Evolutionary conservation across 2,888 invertebrate genomes (phyloP), one percentile per base, ranked within the genome.

Genomic region (Tenthredo distinguenda): DNA sequence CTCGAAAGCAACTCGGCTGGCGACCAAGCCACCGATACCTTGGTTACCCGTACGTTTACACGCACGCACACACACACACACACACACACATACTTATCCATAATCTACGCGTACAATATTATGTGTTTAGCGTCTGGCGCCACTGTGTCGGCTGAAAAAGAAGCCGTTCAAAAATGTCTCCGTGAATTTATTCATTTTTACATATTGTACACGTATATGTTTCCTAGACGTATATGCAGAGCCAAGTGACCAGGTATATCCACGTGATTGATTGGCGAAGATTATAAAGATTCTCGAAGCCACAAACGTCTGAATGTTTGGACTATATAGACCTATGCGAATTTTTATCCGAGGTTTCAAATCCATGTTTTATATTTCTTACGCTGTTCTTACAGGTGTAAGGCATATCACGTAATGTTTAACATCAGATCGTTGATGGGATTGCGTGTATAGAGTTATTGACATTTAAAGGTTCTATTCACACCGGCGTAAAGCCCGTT

Each of bases 401-500:
- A 10, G 68, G 68, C 18, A 68, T 68, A 68, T 34, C 34, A 34
- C 68, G 62, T 62, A 62, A 62, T 62, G 12, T 62, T 62, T 62
- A 12, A 62, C 26, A 21, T 15, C 34, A 34, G 5, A 68, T 68
- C 34, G 47, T 31, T n/a, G 77, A 18, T 55, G 31, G 18, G 55
- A 77, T 74, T 37, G 72, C 72, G 72, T 74, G 43, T 77, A n/a
- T 21, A 55, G 15, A 77, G 72, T 74, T 74, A 50, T 77, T 77
- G 77, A 77, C 77, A 77, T 77, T 77, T 77, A 77, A 77, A 77
- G 77, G 55, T 77, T n/a, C 55, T 55, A 34, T 77, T 77, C 77
- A 77, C 55, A 77, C 77, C 77, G 77, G n/a, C 1, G 31, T 21
- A 18, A 15, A 15, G 43, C 43, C 43, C 43, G 72, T 74, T n/a